Evolutionary conservation across 2,888 invertebrate species (phyloP).

Genomic region (Andrena haemorrhoa): DNA sequence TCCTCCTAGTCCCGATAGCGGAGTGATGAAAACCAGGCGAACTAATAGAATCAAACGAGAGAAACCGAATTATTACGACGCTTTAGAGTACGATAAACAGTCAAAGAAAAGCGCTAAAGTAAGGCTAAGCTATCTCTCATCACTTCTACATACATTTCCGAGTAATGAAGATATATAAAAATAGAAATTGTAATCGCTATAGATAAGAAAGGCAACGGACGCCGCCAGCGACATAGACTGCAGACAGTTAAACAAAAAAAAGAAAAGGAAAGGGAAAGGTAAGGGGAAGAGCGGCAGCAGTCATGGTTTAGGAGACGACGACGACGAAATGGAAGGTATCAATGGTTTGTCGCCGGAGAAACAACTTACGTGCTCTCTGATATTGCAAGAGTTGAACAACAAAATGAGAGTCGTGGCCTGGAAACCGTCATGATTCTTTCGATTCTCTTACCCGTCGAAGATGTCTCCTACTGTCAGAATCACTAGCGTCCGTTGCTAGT

Average conservation of each 20-base stretch:
- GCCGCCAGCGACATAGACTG: conserved; percentile 82
- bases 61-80: conserved; percentile 94
- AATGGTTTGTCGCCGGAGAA: conserved; percentile 88
- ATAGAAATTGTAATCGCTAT: conserved; percentile 12
- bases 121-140: conserved; percentile 28
- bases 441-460: conserved; percentile 9
- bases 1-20: conserved; percentile 83
- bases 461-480: conserved; percentile 23
- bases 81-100: conserved; percentile 92
- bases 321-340: conserved; percentile 86
- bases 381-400: conserved; percentile 92
- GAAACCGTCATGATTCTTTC: conserved; percentile 86
- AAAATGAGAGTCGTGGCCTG: conserved; percentile 91
- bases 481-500: conserved; percentile 16
- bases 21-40: conserved; percentile 85
- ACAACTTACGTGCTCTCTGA: conserved; percentile 90
- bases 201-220: conserved; percentile 82
- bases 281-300: conserved; percentile 83
- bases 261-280: conserved; percentile 82
- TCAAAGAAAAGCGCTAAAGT: conserved; percentile 87
- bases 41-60: conserved; percentile 91
- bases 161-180: background rate
- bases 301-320: conserved; percentile 86
- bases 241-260: conserved; percentile 82
- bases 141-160: conserved; percentile 13